These are phyloP conservation scores for Rhineura floridana DNA, from an alignment of 2,113 vertebrate species.

Conservation along the genomic window DNA sequence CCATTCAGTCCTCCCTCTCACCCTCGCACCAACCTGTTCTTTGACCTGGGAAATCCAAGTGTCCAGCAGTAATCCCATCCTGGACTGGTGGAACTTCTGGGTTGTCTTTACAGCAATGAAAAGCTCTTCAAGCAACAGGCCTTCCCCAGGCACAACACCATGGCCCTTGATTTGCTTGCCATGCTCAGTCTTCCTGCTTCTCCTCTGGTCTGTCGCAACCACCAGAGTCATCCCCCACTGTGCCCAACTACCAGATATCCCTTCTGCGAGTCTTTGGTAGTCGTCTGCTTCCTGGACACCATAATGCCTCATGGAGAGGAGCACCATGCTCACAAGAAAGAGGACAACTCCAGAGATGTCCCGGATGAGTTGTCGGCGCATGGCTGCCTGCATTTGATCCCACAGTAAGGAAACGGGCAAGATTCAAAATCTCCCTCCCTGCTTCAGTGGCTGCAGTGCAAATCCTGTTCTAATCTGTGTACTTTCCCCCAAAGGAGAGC, in stretches of 20 bases:
- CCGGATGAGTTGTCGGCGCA: slow-evolving; percentile 57
- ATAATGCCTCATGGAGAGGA: slow-evolving; percentile 50
- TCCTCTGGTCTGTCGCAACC: background rate
- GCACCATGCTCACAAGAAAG: slow-evolving; percentile 52
- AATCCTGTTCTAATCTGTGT: background rate
- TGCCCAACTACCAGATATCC: accelerated
- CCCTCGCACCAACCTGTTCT: slow-evolving; percentile 77
- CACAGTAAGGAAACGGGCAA: background rate
- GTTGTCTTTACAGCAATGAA: slow-evolving; percentile 92
- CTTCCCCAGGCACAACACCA: background rate
- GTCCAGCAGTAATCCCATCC: slow-evolving; percentile 86
- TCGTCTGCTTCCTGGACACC: background rate
- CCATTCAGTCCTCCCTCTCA: background rate
- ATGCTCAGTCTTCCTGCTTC: background rate
- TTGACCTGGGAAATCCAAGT: slow-evolving; percentile 90
- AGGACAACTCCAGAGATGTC: slow-evolving; percentile 56
- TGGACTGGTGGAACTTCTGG: slow-evolving; percentile 83
- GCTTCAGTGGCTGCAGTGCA: background rate
- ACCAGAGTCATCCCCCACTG: accelerated
- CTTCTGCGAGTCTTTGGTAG: background rate
- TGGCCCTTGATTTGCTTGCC: background rate
- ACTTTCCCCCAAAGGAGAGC: background rate
- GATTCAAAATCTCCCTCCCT: background rate
- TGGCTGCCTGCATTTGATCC: accelerated
- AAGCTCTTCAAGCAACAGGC: slow-evolving; percentile 76